A percentile compares a stretch with the other conserved stretches of the same genome.
These are phyloP conservation scores for Bombus waltoni DNA, from an alignment of 1,140 invertebrate species.

Conservation along the genomic window DNA sequence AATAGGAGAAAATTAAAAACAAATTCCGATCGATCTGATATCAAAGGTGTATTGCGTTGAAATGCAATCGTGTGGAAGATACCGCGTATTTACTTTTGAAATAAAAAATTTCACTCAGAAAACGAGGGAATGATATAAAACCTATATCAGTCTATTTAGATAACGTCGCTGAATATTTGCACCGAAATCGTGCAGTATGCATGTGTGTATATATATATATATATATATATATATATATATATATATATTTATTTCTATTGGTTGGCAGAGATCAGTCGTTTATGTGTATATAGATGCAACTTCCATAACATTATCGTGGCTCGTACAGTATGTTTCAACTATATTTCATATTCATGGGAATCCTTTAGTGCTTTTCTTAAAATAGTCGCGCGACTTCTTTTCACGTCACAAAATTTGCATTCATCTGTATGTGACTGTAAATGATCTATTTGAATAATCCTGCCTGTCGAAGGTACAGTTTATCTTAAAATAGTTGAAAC, in stretches of 20 bases:
- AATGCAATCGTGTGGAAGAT: background rate
- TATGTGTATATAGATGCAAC: background rate
- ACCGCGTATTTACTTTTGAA: background rate
- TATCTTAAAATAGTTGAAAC: background rate
- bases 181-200: conserved; percentile 25
- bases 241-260: conserved; percentile 21
- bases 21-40: background rate
- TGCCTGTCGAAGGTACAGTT: too few species aligned
- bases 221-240: background rate
- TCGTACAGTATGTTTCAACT: background rate
- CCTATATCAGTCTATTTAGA: conserved; percentile 10
- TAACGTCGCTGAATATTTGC: conserved; percentile 6
- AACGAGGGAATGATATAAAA: background rate
- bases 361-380: background rate
- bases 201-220: too few species aligned
- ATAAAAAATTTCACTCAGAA: background rate
- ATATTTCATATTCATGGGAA: conserved; percentile 7
- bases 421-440: background rate
- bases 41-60: background rate
- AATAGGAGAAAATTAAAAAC: background rate
- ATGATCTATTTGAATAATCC: background rate
- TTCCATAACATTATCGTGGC: background rate
- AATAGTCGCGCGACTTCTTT: background rate
- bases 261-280: conserved; percentile 16
- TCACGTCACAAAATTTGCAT: background rate